A percentile compares a stretch with the other conserved stretches of the same genome.
Conservation (phyloP, 2,888 invertebrate genomes). For the Drosophila picticornis region DNA sequence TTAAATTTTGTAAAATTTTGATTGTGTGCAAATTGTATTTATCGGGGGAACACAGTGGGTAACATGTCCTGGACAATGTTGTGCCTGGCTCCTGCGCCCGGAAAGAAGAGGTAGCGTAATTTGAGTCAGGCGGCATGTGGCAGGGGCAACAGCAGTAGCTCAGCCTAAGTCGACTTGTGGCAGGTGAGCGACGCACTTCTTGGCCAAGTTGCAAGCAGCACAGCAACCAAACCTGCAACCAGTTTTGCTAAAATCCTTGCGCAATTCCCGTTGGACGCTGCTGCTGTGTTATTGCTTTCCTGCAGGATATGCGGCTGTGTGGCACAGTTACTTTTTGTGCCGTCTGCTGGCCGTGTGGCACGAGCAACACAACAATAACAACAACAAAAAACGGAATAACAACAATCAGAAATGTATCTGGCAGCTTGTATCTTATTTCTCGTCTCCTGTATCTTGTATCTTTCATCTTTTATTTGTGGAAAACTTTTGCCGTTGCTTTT, state of each 20-base stretch:
- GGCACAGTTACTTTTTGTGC: conserved; percentile 51
- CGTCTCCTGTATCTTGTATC: conserved; percentile 19
- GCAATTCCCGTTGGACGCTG: conserved; percentile 57
- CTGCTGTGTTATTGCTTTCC: conserved; percentile 36
- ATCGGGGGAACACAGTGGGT: neutral
- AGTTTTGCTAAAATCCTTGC: conserved; percentile 61
- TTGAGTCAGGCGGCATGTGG: conserved; percentile 77
- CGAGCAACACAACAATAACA: conserved; percentile 53
- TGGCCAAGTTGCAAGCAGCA: conserved; percentile 3
- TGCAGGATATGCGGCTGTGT: conserved; percentile 60
- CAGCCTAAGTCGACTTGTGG: conserved; percentile 28
- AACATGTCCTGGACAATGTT: conserved; percentile 16
- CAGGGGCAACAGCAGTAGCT: conserved; percentile 36
- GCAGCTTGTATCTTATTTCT: conserved; percentile 50
- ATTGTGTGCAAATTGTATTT: neutral
- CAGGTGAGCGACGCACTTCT: conserved; percentile 56
- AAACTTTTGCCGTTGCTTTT: conserved; percentile 33
- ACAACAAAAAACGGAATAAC: neutral
- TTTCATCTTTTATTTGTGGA: conserved; percentile 26
- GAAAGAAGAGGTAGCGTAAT: conserved; percentile 60
- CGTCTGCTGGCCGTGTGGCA: conserved; percentile 52
- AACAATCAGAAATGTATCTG: conserved; percentile 15
- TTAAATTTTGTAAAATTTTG: neutral
- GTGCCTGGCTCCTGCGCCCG: conserved; percentile 7
- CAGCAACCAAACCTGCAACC: conserved; percentile 23